phyloP scores from a whole-genome alignment of 1,140 invertebrate genomes.

The Zaprionus nigranus region DNA sequence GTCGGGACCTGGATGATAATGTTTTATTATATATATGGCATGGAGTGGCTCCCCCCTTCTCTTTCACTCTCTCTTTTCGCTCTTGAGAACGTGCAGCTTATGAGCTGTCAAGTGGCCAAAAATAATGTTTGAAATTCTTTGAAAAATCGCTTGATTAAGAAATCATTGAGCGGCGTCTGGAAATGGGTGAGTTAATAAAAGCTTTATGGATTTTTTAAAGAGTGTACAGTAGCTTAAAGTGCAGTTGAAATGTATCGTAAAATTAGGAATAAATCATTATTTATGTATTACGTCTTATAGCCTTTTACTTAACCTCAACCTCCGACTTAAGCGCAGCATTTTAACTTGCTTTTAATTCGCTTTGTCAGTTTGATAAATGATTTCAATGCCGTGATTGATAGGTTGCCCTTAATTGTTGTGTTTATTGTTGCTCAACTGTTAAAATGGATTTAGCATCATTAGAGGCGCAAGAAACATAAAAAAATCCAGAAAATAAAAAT shows the following conservation, averaged over 20 bases:
- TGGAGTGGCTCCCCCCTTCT: not conserved
- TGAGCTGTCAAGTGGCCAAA: slow-evolving; percentile 51
- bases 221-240: not conserved
- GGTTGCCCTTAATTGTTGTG: slow-evolving; percentile 37
- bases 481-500: not conserved
- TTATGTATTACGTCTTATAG: not conserved
- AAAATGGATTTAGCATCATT: slow-evolving; percentile 39
- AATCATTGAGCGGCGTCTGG: slow-evolving; percentile 14
- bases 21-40: slow-evolving; percentile 16
- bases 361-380: slow-evolving; percentile 38
- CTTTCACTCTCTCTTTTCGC: too few species aligned
- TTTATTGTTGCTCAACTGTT: slow-evolving; percentile 3
- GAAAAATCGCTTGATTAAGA: slow-evolving; percentile 12
- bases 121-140: slow-evolving; percentile 38
- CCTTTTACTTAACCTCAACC: not conserved
- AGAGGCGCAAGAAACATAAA: not conserved
- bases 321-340: slow-evolving; percentile 2
- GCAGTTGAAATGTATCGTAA: not conserved
- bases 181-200: slow-evolving; percentile 14
- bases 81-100: slow-evolving; percentile 39
- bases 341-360: slow-evolving; percentile 29
- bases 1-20: slow-evolving; percentile 20
- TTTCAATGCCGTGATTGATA: slow-evolving; percentile 45
- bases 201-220: not conserved
- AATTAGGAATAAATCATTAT: not conserved